Percentiles rank a stretch among this genome's conserved stretches.
Evolutionary conservation across 1,140 invertebrate genomes (phyloP).

Genomic region (Bombus fervidus): DNA sequence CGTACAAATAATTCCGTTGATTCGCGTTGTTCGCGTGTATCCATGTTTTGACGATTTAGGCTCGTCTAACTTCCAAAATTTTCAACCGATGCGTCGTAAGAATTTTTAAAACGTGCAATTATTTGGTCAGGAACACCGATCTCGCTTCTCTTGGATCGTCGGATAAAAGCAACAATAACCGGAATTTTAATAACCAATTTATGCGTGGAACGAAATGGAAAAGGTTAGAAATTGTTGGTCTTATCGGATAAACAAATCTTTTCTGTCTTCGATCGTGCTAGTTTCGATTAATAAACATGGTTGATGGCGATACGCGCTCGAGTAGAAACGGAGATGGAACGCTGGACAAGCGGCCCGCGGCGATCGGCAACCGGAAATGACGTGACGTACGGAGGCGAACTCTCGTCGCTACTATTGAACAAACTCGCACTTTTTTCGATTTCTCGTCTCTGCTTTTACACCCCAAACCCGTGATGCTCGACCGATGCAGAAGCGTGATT

Average conservation of each 20-base stretch:
- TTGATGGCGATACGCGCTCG: slow-evolving; percentile 8
- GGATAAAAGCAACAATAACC: too few species aligned
- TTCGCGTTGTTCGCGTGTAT: neutral
- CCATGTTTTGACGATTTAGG: neutral
- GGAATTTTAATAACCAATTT: too few species aligned
- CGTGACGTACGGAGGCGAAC: neutral
- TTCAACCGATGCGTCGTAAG: too few species aligned
- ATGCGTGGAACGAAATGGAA: too few species aligned
- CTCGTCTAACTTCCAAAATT: neutral
- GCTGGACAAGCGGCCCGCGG: slow-evolving; percentile 26
- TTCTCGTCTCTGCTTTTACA: neutral
- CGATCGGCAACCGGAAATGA: slow-evolving; percentile 59
- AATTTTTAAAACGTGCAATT: too few species aligned
- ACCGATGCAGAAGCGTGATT: too few species aligned
- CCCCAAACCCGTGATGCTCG: neutral
- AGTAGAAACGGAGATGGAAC: slow-evolving; percentile 34
- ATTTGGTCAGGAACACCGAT: fast-evolving
- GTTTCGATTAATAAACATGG: slow-evolving; percentile 11
- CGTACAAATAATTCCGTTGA: slow-evolving; percentile 6
- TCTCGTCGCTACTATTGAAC: neutral
- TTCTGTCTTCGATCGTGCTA: slow-evolving; percentile 13
- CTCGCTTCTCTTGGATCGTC: too few species aligned
- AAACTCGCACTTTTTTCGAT: neutral
- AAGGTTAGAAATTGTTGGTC: too few species aligned
- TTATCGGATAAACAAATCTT: too few species aligned